phyloP scores from a whole-genome alignment of 1,140 invertebrate species.

The Cepaea nemoralis region DNA sequence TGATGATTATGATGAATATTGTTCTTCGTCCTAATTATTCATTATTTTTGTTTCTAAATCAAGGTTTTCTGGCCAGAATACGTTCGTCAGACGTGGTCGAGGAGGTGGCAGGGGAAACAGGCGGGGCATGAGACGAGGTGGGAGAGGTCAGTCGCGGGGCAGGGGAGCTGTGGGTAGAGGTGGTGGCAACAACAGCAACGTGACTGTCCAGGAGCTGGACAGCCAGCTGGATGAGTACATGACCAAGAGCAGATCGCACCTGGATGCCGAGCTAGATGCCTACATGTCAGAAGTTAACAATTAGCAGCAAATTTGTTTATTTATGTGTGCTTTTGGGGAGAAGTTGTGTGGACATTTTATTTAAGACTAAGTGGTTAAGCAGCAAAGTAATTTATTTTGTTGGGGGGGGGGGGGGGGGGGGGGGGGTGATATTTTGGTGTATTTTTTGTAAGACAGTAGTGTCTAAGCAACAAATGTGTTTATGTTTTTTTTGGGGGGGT shows the following conservation, averaged over 20 bases:
- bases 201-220: constrained; percentile 75
- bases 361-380: no score
- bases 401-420: no score
- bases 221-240: constrained; percentile 78
- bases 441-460: no score
- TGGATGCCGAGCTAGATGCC: constrained; percentile 72
- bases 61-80: constrained; percentile 28
- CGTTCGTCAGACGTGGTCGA: not conserved
- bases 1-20: no score
- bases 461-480: no score
- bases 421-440: no score
- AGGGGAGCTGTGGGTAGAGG: constrained; percentile 51
- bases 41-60: not conserved
- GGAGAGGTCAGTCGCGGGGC: constrained; percentile 33
- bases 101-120: constrained; percentile 44
- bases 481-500: no score
- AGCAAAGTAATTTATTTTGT: no score
- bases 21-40: no score
- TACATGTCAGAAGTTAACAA: constrained; percentile 65
- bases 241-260: constrained; percentile 74
- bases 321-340: constrained; percentile 4
- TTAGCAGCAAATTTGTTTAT: no score
- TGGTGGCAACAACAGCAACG: constrained; percentile 36
- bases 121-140: constrained; percentile 10
- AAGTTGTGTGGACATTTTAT: not conserved